Evolutionary conservation across 2,797 vertebrate genomes (phyloP).

Genomic region (Cuculus canorus): DNA sequence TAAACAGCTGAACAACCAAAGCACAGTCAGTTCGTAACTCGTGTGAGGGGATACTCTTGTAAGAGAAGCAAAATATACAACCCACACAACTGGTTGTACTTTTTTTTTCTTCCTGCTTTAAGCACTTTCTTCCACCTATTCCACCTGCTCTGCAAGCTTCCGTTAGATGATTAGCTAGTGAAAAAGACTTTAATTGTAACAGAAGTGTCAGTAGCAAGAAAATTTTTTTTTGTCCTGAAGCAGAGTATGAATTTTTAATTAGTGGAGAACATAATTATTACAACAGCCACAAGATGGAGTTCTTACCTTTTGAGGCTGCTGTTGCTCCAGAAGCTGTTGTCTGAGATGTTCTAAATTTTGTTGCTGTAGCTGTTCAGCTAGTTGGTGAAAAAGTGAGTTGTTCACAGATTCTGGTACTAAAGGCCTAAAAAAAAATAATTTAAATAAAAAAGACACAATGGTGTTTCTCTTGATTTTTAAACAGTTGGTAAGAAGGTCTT

Average conservation of each 20-base stretch:
- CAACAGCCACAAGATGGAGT: conserved; percentile 57
- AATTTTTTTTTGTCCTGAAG: neutral
- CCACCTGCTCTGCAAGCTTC: neutral
- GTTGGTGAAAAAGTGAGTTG: conserved; percentile 96
- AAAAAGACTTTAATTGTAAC: neutral
- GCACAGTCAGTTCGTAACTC: neutral
- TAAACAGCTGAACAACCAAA: neutral
- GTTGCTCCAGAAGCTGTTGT: conserved; percentile 92
- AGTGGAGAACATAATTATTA: neutral
- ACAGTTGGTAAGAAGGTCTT: neutral
- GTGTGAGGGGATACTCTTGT: neutral
- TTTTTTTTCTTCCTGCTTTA: neutral
- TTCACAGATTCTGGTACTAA: conserved; percentile 95
- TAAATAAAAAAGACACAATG: neutral
- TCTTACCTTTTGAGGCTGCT: conserved; percentile 87
- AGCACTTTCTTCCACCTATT: neutral
- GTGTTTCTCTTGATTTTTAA: neutral
- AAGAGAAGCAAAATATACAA: neutral
- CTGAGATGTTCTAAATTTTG: conserved; percentile 97
- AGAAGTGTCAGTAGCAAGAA: neutral
- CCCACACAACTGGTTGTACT: neutral
- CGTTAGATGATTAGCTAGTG: neutral
- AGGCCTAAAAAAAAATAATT: conserved; percentile 81
- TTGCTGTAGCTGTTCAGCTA: conserved; percentile 96
- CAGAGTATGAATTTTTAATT: neutral